A percentile compares a stretch with the other conserved stretches of the same genome.
Evolutionary conservation across 2,888 invertebrate species (phyloP).

Genomic region (Microctonus aethiopoides): DNA sequence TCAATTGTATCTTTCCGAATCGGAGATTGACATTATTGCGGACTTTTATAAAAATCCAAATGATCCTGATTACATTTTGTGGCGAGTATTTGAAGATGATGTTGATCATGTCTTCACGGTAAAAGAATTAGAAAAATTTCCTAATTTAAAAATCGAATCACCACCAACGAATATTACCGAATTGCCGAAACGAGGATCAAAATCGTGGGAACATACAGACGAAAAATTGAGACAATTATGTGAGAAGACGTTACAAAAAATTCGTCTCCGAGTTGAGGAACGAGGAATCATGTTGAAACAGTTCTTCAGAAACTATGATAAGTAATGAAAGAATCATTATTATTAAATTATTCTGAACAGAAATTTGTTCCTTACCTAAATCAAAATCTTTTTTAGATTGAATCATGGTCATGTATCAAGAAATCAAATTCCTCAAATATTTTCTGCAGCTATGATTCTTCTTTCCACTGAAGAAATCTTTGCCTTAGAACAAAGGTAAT

Average conservation of each 20-base stretch:
- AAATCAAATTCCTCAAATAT: conserved; percentile 77
- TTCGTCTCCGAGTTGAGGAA: conserved; percentile 73
- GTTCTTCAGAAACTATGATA: conserved; percentile 78
- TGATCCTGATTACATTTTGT: conserved; percentile 76
- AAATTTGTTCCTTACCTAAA: background rate
- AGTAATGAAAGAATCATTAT: conserved; percentile 64
- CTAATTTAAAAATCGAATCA: conserved; percentile 70
- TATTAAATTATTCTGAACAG: background rate
- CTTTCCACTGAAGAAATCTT: conserved; percentile 75
- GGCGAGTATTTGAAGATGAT: conserved; percentile 83
- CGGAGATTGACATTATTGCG: conserved; percentile 75
- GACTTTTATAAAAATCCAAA: conserved; percentile 79
- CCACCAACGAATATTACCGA: conserved; percentile 71
- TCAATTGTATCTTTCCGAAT: conserved; percentile 71
- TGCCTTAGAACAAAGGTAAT: conserved; percentile 71
- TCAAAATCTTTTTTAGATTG: conserved; percentile 66
- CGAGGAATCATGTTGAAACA: conserved; percentile 76
- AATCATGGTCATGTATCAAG: conserved; percentile 80
- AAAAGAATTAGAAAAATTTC: conserved; percentile 77
- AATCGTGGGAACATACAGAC: conserved; percentile 67
- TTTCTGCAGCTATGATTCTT: conserved; percentile 76
- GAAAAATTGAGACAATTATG: conserved; percentile 53
- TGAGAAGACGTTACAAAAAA: conserved; percentile 74
- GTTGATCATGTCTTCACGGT: conserved; percentile 79
- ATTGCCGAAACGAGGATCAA: conserved; percentile 68